phyloP scores from a whole-genome alignment of 2,797 vertebrate genomes.

The Gymnocypris eckloni region DNA sequence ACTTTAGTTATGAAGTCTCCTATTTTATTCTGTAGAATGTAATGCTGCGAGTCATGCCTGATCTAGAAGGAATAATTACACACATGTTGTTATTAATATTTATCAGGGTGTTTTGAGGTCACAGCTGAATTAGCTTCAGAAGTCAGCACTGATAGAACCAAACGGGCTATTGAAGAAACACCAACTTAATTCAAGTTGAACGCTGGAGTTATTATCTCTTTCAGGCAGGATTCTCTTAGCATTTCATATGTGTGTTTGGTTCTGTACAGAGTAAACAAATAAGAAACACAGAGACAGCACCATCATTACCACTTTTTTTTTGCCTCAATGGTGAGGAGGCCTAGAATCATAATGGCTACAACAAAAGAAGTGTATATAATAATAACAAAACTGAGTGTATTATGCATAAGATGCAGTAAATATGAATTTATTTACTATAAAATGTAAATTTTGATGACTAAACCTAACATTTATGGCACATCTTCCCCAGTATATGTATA shows the following conservation, averaged over 20 bases:
- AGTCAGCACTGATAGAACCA: conserved; percentile 1
- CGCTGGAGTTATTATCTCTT: neutral
- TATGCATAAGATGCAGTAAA: conserved; percentile 26
- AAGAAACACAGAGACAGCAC: conserved; percentile 23
- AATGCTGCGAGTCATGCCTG: conserved; percentile 7
- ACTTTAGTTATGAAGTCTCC: neutral
- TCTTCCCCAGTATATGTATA: neutral
- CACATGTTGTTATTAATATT: neutral
- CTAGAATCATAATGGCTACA: neutral
- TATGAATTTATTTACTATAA: neutral
- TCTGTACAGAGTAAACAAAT: conserved; percentile 8
- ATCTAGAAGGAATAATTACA: conserved; percentile 29
- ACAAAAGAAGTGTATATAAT: conserved; percentile 8
- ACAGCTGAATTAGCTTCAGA: conserved; percentile 7
- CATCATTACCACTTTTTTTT: conserved; percentile 11
- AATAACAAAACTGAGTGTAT: neutral
- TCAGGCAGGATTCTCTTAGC: conserved; percentile 11
- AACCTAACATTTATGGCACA: conserved; percentile 30
- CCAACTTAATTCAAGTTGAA: neutral
- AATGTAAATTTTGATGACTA: neutral
- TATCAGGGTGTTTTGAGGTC: conserved; percentile 30
- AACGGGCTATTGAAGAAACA: neutral
- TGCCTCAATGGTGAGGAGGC: neutral
- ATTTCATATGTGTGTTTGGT: neutral
- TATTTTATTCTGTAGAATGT: neutral